Evolutionary conservation across 1,140 invertebrate genomes (phyloP).

Genomic region (Agrypnia vestita): DNA sequence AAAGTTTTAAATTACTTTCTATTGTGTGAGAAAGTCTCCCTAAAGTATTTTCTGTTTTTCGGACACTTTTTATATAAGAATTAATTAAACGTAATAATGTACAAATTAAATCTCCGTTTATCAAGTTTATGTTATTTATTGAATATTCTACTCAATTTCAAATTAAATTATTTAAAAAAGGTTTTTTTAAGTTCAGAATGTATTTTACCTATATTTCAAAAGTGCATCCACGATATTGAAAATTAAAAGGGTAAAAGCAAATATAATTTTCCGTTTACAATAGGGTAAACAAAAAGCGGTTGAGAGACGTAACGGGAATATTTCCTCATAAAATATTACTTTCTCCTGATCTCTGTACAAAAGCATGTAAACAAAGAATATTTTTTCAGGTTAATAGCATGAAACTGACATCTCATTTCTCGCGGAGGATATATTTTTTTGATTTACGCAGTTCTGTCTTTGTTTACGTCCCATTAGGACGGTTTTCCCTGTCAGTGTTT

Average conservation of each 20-base stretch:
- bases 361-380: slow-evolving; percentile 21
- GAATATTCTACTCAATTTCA: too few species aligned
- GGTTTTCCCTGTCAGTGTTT: neutral
- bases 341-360: neutral
- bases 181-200: too few species aligned
- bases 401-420: slow-evolving; percentile 31
- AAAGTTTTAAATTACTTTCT: too few species aligned
- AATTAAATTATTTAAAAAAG: too few species aligned
- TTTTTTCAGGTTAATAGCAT: slow-evolving; percentile 21
- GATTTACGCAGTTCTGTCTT: slow-evolving; percentile 24
- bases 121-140: too few species aligned
- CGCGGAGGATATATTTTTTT: slow-evolving; percentile 8
- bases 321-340: neutral
- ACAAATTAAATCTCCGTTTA: too few species aligned
- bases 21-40: too few species aligned
- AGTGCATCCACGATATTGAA: too few species aligned
- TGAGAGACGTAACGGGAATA: neutral
- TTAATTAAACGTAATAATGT: too few species aligned
- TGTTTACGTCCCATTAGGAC: slow-evolving; percentile 5
- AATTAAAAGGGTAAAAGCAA: neutral
- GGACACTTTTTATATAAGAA: too few species aligned
- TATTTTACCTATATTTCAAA: too few species aligned
- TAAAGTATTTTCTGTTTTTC: too few species aligned
- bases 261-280: neutral
- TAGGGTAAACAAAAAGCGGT: neutral